Base-by-base conservation (phyloP, 2,888 invertebrate genomes). In the Tenthredo scrophulariae region DNA sequence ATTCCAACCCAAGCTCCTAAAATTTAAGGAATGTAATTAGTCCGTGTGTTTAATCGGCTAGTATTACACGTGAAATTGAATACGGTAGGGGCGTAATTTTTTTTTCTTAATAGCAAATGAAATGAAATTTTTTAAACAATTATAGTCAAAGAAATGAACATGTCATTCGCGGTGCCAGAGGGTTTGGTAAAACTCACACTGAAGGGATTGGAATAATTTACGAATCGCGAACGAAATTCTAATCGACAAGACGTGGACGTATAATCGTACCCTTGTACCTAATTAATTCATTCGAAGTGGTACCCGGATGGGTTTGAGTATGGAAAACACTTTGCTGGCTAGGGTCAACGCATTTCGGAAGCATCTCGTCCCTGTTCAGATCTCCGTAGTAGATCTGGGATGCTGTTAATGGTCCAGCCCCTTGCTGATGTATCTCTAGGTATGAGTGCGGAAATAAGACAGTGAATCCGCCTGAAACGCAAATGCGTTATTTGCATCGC, bases 201-300 rank as follows among this genome's bases (percentile, higher is more conserved):
- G 40, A 74, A 43, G 43, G 26, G 43, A 13, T 43, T 74, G 74
- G 43, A 74, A 40, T 74, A 43, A 74, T 74, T 74, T 9, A 43
- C 74, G 54, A 50, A 77, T 50, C 80, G 62, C 15, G 37, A n/a
- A 80, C 40, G 13, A 9, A 62, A 58, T 80, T 40, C 80, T 77
- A 13, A 50, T 77, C 77, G 58, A 58, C 58, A 62, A 29, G 40
- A 80, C 37, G 62, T 40, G 37, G 58, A 54, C n/a, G 58, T 80
- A 33, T 80, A 80, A 80, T 80, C 80, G 58, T 26, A 80, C 80
- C 80, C 80, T 58, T 58, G 80, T 80, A 37, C 79, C 37, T 62
- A 80, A 80, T 80, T 80, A 80, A 80, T 80, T 80, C 58, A 80
- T 40, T 62, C 58, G 40, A 62, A 80, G 80, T 80, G 80, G 62